Evolutionary conservation across 2,888 invertebrate genomes (phyloP).

Genomic region (Brenthis daphne): DNA sequence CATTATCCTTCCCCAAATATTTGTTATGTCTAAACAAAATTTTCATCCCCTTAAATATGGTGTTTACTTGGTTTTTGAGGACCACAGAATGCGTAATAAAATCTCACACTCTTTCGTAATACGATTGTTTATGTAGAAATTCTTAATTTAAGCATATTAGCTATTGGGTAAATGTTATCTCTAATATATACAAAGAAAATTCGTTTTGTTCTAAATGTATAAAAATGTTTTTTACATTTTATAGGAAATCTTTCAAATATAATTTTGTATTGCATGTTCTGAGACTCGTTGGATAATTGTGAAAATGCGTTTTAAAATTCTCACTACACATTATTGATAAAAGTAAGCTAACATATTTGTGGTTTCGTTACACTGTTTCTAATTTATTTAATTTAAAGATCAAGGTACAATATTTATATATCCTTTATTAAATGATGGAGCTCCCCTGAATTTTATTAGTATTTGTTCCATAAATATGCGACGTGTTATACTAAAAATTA

Average conservation of each 20-base stretch:
- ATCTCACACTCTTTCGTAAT: slow-evolving; percentile 7
- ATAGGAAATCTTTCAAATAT: neutral
- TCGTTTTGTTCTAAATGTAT: neutral
- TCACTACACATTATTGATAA: neutral
- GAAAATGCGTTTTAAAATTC: neutral
- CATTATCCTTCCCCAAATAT: slow-evolving; percentile 34
- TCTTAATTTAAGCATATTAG: neutral
- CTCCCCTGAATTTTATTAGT: too few relatives aligned
- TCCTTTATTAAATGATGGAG: too few relatives aligned
- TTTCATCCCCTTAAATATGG: slow-evolving; percentile 12
- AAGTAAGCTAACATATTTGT: too few relatives aligned
- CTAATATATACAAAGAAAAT: too few relatives aligned
- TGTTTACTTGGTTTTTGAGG: slow-evolving; percentile 19
- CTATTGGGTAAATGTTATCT: too few relatives aligned
- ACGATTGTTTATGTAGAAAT: neutral
- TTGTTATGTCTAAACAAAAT: slow-evolving; percentile 20
- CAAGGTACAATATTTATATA: too few relatives aligned
- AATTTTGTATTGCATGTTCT: neutral
- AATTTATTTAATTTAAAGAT: too few relatives aligned
- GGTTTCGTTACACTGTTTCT: too few relatives aligned
- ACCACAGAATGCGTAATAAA: slow-evolving; percentile 17
- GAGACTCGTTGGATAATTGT: slow-evolving; percentile 4
- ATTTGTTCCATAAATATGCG: too few relatives aligned
- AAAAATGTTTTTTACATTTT: neutral
- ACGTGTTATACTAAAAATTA: too few relatives aligned